These are phyloP conservation scores for Streblospio benedicti DNA, from an alignment of 1,140 invertebrate genomes.

Conservation along the genomic window DNA sequence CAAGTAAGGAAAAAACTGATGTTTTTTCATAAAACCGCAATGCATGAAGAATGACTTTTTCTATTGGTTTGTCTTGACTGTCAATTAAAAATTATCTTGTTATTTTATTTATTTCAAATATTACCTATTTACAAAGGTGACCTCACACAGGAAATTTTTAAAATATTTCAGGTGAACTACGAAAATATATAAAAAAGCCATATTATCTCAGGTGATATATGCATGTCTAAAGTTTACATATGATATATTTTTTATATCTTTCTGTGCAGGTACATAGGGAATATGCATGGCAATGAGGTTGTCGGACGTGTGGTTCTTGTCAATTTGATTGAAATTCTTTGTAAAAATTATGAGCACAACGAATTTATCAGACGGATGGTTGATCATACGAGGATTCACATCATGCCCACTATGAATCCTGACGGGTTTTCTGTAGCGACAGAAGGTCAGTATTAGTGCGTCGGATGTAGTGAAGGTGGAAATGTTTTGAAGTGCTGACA, in stretches of 20 bases:
- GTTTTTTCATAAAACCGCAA: not conserved
- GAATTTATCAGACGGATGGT: slow-evolving; percentile 58
- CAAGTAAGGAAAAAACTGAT: slow-evolving; percentile 51
- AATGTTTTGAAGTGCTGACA: too few relatives aligned
- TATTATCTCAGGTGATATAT: too few relatives aligned
- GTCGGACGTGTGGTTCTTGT: slow-evolving; percentile 72
- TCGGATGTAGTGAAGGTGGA: too few relatives aligned
- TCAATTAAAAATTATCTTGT: not conserved
- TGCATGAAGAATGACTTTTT: too few relatives aligned
- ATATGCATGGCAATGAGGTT: slow-evolving; percentile 89
- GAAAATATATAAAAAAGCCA: too few relatives aligned
- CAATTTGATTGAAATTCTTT: slow-evolving; percentile 74
- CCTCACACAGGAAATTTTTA: too few relatives aligned
- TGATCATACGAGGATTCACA: slow-evolving; percentile 69
- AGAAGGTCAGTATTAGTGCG: slow-evolving; percentile 16
- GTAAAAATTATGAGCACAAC: slow-evolving; percentile 67
- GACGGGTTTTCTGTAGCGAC: slow-evolving; percentile 77
- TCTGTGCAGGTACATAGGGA: slow-evolving; percentile 80
- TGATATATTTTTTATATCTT: too few relatives aligned
- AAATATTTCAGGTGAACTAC: too few relatives aligned
- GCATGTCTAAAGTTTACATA: too few relatives aligned
- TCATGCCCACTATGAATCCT: slow-evolving; percentile 80
- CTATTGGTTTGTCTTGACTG: too few relatives aligned
- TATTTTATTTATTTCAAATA: not conserved
- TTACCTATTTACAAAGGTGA: not conserved